phyloP scores from a whole-genome alignment of 2,888 invertebrate species.

The Stenurella melanura region DNA sequence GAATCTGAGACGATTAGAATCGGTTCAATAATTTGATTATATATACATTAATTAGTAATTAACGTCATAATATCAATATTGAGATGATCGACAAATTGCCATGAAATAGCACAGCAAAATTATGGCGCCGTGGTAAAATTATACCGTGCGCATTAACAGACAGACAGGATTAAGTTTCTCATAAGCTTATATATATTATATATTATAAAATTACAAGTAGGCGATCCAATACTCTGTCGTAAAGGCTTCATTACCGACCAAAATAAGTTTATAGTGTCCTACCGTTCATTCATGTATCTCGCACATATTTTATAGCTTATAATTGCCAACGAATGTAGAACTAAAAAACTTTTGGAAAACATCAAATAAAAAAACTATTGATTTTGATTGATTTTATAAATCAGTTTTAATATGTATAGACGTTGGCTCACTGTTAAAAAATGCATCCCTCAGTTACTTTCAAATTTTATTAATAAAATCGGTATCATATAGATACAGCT shows the following conservation, averaged over 20 bases:
- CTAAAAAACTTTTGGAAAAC: no score
- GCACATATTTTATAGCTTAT: no score
- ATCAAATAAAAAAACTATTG: no score
- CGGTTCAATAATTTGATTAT: neutral
- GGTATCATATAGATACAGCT: no score
- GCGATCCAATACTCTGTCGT: neutral
- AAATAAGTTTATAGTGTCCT: neutral
- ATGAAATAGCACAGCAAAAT: neutral
- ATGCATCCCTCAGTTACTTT: no score
- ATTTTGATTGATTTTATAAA: no score
- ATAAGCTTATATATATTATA: neutral
- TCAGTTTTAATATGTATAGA: no score
- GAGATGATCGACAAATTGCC: neutral
- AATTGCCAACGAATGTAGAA: no score
- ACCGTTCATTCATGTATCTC: no score
- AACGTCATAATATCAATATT: neutral
- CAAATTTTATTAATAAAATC: no score
- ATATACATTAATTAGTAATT: neutral
- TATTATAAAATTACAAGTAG: neutral
- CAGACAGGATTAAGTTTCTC: neutral
- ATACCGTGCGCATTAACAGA: neutral
- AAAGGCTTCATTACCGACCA: neutral
- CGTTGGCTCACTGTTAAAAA: no score
- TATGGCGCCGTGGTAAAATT: neutral
- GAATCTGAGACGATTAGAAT: neutral